phyloP scores from a whole-genome alignment of 2,797 vertebrate genomes.

The Margarornis squamiger region DNA sequence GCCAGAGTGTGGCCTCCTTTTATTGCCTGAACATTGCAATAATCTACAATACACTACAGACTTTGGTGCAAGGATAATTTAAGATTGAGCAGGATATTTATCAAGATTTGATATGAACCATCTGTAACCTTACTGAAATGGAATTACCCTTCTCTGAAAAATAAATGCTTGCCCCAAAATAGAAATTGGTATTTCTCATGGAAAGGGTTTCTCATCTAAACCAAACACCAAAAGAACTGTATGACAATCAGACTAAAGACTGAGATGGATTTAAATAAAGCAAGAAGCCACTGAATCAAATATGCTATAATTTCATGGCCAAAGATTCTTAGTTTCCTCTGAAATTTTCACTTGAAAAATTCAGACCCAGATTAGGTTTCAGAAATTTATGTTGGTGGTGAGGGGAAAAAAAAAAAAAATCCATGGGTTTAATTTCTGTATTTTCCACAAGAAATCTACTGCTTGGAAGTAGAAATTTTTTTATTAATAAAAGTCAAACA shows the following conservation, averaged over 20 bases:
- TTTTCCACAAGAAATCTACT: background rate
- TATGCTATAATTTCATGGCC: background rate
- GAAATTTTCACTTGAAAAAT: background rate
- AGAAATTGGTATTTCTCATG: background rate
- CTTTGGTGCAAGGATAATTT: background rate
- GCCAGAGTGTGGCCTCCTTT: background rate
- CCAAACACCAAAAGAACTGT: background rate
- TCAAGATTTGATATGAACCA: background rate
- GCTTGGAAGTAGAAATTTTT: background rate
- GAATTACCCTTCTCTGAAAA: background rate
- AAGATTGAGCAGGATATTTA: background rate
- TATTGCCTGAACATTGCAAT: background rate
- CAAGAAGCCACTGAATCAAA: background rate
- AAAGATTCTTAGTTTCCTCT: background rate
- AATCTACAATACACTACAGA: background rate
- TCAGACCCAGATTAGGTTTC: background rate
- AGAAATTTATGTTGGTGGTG: background rate
- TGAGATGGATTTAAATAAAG: background rate
- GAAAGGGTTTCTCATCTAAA: background rate
- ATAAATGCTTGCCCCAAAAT: background rate
- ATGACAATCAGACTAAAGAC: background rate
- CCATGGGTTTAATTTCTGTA: accelerated
- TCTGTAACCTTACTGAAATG: background rate
- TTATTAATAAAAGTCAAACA: background rate
- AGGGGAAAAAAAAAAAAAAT: background rate